These are phyloP conservation scores for Danio kyathit DNA, from an alignment of 2,797 vertebrate genomes.

Conservation along the genomic window DNA sequence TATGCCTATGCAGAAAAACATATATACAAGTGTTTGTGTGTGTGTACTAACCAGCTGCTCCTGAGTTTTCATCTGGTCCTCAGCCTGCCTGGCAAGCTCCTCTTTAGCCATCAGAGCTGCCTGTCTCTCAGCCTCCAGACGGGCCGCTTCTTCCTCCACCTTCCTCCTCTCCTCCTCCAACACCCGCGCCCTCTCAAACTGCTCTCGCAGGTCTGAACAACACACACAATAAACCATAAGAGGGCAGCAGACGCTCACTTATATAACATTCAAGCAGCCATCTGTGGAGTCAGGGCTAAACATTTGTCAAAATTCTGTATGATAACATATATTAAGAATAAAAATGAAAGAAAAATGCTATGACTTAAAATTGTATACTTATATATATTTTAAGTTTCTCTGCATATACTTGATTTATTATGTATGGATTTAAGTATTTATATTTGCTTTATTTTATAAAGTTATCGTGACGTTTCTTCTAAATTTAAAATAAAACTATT, in stretches of 20 bases:
- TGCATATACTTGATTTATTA: no score
- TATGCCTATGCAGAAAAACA: not conserved
- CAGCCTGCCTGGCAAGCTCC: conserved; percentile 90
- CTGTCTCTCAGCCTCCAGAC: conserved; percentile 91
- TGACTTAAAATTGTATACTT: no score
- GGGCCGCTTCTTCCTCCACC: conserved; percentile 89
- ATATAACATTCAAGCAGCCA: not conserved
- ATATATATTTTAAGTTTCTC: no score
- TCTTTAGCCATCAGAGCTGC: conserved; percentile 93
- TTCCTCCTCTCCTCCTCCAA: conserved; percentile 92
- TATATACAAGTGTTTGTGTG: not conserved
- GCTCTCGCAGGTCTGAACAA: conserved; percentile 88
- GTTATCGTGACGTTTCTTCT: no score
- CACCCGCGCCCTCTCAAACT: conserved; percentile 87
- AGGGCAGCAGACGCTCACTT: conserved; percentile 43
- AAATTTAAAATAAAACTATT: no score
- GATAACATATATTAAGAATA: no score
- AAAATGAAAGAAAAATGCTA: no score
- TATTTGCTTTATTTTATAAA: no score
- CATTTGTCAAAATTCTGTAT: no score
- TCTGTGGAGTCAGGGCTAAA: no score
- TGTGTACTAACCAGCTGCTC: conserved; percentile 90
- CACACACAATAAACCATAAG: conserved; percentile 52
- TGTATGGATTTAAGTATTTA: no score
- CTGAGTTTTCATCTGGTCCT: conserved; percentile 93